Evolutionary conservation across 2,113 vertebrate genomes (phyloP), one percentile per base, ranked within the genome.

Genomic region (Halcyon malimbica): DNA sequence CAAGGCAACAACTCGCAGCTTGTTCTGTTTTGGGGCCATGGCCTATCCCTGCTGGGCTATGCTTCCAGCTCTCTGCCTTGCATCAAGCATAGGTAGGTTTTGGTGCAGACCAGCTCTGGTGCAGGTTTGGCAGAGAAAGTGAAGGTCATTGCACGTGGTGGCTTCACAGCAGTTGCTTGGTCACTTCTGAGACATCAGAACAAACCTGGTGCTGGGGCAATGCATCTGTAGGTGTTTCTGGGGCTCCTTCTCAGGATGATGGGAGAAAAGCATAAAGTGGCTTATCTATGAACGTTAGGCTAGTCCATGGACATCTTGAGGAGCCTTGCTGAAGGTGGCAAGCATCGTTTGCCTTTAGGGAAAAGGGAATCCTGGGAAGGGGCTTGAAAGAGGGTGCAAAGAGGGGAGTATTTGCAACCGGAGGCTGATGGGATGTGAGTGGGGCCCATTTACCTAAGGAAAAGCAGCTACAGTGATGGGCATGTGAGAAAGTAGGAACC

Each of bases 371-470:
- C 9, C 41, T 62, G 31, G 41, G 17, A 51, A 46, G 31, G 21
- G 35, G 23, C 19, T 51, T 73, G 12, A 10, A 76, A 44, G 6
- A 74, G 35, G 11, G 28, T 21, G 41, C 33, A 50, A 25, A 80
- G 28, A 46, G 13, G 10, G 14, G 23, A 56, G 1, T 44, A 23
- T 65, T 21, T 76, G 57, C 53, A 91, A 14, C 20, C 89, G 67
- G 67, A 75, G 26, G 8, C 11, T 65, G 39, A 31, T 37, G n/a
- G 37, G 37, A 20, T 65, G 37, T 54, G 14, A 63, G 13, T 1
- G 5, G 48, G 19, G 16, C 33, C 11, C 3, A 2, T 62, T 51
- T 60, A 31, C 25, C 10, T 0, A 0, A 26, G 60, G 41, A 78
- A 60, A n/a, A 41, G 35, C 28, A 50, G 23, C 23, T 41, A 35